These are phyloP conservation scores for Varroa destructor DNA, from an alignment of 1,140 invertebrate species.

Conservation along the genomic window DNA sequence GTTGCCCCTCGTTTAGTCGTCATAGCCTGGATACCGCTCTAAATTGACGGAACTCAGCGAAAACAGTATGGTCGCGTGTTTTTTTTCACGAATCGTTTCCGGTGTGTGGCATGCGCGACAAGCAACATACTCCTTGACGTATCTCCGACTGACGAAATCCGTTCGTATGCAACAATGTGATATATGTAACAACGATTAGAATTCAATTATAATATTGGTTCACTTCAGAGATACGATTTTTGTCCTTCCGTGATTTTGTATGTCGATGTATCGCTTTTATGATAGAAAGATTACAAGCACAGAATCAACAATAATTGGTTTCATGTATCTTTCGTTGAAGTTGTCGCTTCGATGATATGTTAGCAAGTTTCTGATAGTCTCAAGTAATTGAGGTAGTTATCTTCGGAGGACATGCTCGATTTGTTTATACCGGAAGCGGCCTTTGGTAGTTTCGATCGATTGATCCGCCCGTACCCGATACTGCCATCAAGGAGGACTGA, in stretches of 20 bases:
- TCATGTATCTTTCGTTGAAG: too few species aligned
- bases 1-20: conserved; percentile 95
- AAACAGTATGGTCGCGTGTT: conserved; percentile 97
- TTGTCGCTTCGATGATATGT: too few species aligned
- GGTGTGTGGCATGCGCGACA: conserved; percentile 98
- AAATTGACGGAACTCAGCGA: conserved; percentile 97
- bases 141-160: neutral
- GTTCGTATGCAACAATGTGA: neutral
- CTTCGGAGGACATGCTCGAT: conserved; percentile 96
- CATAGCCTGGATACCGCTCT: conserved; percentile 98
- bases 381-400: conserved; percentile 50
- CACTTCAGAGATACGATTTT: conserved; percentile 22
- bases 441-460: conserved; percentile 84
- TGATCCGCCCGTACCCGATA: conserved; percentile 77
- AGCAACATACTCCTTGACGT: conserved; percentile 84
- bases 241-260: neutral
- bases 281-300: too few species aligned
- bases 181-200: neutral
- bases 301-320: too few species aligned
- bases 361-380: too few species aligned
- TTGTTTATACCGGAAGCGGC: conserved; percentile 97
- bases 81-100: conserved; percentile 86
- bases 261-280: neutral
- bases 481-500: conserved; percentile 88
- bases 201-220: conserved; percentile 5